Conservation (phyloP, 2,113 vertebrate species). For the Hypocryptadius cinnamomeus region DNA sequence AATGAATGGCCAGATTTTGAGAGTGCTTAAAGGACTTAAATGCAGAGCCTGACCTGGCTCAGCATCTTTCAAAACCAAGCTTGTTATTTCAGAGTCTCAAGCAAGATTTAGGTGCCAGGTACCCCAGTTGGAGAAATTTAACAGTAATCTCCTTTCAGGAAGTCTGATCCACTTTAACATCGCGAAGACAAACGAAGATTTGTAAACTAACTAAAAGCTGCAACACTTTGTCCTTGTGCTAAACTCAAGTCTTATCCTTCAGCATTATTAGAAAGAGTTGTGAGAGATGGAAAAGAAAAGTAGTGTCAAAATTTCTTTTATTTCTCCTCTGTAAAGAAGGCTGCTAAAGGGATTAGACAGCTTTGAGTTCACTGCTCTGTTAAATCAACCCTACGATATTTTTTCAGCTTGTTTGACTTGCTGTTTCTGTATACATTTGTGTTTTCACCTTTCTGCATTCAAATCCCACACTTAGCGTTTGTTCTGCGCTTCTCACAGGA, state of each 20-base stretch:
- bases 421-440: constrained; percentile 34
- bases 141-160: constrained; percentile 27
- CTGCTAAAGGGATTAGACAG: constrained; percentile 35
- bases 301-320: not conserved
- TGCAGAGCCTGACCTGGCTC: constrained; percentile 30
- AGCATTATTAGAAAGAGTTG: not conserved
- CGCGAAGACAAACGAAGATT: fast-evolving
- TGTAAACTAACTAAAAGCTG: not conserved
- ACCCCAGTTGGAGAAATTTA: not conserved
- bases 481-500: constrained; percentile 18
- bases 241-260: not conserved
- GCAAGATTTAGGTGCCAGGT: constrained; percentile 45
- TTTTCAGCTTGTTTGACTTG: constrained; percentile 62
- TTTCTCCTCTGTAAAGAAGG: not conserved
- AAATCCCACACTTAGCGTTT: not conserved
- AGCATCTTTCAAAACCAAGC: constrained; percentile 34
- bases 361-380: constrained; percentile 46
- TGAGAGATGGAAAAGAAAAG: not conserved
- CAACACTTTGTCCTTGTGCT: not conserved
- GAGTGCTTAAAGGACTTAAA: constrained; percentile 32
- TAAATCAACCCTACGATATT: constrained; percentile 52
- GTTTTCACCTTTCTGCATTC: constrained; percentile 49
- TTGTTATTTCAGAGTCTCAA: constrained; percentile 38
- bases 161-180: not conserved
- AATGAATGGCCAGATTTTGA: constrained; percentile 27